Evolutionary conservation across 2,113 vertebrate species (phyloP).

Genomic region (Tichodroma muraria): DNA sequence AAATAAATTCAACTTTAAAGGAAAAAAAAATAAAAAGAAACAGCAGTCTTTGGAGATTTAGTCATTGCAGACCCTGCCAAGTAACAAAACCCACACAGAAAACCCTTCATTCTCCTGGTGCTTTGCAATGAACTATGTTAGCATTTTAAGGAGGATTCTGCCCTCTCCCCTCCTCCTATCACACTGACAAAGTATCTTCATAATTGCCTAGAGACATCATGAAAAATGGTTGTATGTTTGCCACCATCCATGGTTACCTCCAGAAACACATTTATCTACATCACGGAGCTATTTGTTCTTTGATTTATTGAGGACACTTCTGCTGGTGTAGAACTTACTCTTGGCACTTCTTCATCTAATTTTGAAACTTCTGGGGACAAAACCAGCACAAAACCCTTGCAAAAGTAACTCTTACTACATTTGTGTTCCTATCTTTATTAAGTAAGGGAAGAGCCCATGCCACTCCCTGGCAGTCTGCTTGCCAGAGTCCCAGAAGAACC

Average conservation of each 20-base stretch:
- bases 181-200: not conserved
- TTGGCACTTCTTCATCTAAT: not conserved
- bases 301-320: not conserved
- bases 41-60: not conserved
- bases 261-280: not conserved
- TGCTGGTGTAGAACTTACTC: not conserved
- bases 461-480: not conserved
- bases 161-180: not conserved
- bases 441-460: not conserved
- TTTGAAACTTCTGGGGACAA: slow-evolving; percentile 8
- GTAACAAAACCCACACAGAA: not conserved
- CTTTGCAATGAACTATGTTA: not conserved
- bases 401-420: not conserved
- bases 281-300: not conserved
- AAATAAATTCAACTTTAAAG: not conserved
- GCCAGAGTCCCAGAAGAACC: not conserved
- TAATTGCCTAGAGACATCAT: not conserved
- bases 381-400: slow-evolving; percentile 34
- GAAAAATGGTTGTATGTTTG: not conserved
- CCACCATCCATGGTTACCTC: slow-evolving; percentile 22
- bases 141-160: not conserved
- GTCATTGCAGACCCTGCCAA: not conserved
- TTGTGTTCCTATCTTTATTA: not conserved
- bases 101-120: not conserved
- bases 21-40: not conserved